A percentile compares a stretch with the other conserved stretches of the same genome.
Evolutionary conservation across 1,140 invertebrate species (phyloP).

Genomic region (Zaprionus kolodkinae): DNA sequence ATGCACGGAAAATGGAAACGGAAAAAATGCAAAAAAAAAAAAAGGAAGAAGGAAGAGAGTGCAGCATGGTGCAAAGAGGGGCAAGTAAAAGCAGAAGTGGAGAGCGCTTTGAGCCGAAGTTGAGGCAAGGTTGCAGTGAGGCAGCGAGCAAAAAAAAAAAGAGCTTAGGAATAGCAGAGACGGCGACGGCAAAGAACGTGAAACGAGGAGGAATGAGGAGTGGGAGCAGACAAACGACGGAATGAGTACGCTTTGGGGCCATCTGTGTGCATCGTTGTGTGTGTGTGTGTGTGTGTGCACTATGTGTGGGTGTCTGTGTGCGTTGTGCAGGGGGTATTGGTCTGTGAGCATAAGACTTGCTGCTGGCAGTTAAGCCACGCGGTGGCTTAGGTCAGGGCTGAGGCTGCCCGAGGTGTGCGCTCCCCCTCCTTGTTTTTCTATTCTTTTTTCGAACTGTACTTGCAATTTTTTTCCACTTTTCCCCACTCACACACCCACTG

Average conservation of each 20-base stretch:
- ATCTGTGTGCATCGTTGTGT: slow-evolving; percentile 23
- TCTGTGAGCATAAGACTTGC: slow-evolving; percentile 39
- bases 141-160: slow-evolving; percentile 59
- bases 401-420: slow-evolving; percentile 66
- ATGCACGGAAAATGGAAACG: slow-evolving; percentile 74
- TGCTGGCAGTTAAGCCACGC: slow-evolving; percentile 76
- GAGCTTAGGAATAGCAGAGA: slow-evolving; percentile 73
- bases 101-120: slow-evolving; percentile 54
- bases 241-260: slow-evolving; percentile 28
- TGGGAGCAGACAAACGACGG: slow-evolving; percentile 56
- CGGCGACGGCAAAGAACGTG: slow-evolving; percentile 8
- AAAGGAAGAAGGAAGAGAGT: slow-evolving; percentile 34
- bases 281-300: slow-evolving; percentile 32
- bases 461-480: slow-evolving; percentile 29
- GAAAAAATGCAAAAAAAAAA: slow-evolving; percentile 62
- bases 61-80: slow-evolving; percentile 26
- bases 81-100: slow-evolving; percentile 8
- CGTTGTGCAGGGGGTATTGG: background rate
- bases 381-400: slow-evolving; percentile 79
- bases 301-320: slow-evolving; percentile 1
- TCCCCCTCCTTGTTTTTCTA: slow-evolving; percentile 7
- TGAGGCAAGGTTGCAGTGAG: slow-evolving; percentile 74
- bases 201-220: background rate
- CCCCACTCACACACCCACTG: background rate
- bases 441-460: slow-evolving; percentile 9